These are phyloP conservation scores for Nixonia krombeini DNA, from an alignment of 1,140 invertebrate species.

Conservation along the genomic window DNA sequence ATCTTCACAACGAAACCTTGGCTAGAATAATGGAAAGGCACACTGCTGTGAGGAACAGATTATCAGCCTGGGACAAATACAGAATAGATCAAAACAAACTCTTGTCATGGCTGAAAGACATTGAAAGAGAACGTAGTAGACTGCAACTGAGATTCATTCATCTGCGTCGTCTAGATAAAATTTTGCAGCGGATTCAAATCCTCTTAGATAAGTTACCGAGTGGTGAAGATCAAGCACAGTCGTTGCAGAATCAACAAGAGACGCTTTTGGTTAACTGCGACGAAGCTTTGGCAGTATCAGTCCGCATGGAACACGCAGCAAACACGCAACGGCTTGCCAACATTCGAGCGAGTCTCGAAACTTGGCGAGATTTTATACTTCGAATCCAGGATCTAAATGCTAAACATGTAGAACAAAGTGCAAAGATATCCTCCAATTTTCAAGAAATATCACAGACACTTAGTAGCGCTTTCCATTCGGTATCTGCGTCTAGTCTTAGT, in stretches of 20 bases:
- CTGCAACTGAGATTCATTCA: constrained; percentile 86
- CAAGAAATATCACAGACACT: constrained; percentile 74
- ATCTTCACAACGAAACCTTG: constrained; percentile 89
- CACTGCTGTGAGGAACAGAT: constrained; percentile 78
- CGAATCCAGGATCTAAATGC: constrained; percentile 76
- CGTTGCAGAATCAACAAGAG: constrained; percentile 78
- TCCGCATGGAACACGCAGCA: constrained; percentile 85
- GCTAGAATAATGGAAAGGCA: constrained; percentile 86
- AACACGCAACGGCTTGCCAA: constrained; percentile 83
- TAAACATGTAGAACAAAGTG: constrained; percentile 75
- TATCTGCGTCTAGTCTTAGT: constrained; percentile 34
- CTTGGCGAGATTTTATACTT: constrained; percentile 82
- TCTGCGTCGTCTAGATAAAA: constrained; percentile 80
- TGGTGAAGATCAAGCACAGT: constrained; percentile 77
- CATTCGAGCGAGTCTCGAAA: constrained; percentile 83
- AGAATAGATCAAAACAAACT: constrained; percentile 80
- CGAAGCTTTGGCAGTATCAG: constrained; percentile 80
- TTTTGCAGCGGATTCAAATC: constrained; percentile 78
- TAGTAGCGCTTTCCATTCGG: constrained; percentile 60
- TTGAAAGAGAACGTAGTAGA: constrained; percentile 83
- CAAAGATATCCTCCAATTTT: constrained; percentile 74
- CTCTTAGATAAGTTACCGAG: constrained; percentile 78
- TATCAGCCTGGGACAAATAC: constrained; percentile 87
- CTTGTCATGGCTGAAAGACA: constrained; percentile 83
- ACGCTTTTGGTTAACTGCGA: constrained; percentile 82